phyloP scores from a whole-genome alignment of 2,797 vertebrate genomes.

The Acipenser transmontanus region DNA sequence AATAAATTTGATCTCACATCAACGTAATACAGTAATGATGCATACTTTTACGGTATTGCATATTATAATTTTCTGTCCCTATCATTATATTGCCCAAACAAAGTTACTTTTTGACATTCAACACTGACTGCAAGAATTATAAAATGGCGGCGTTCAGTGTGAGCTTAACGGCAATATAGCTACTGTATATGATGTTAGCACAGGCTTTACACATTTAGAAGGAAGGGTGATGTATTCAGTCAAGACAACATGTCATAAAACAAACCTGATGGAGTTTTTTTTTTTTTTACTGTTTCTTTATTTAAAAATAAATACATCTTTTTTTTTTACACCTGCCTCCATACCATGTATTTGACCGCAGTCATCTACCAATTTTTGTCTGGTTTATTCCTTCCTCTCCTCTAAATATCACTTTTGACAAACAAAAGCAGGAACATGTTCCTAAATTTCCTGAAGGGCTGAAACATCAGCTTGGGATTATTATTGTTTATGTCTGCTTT shows the following conservation, averaged over 20 bases:
- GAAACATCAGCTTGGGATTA: slow-evolving; percentile 79
- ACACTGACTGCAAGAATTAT: not conserved
- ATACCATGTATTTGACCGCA: not conserved
- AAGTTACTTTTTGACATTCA: not conserved
- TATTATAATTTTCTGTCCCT: too few species aligned
- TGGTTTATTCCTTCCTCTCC: slow-evolving; percentile 44
- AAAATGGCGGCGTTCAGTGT: not conserved
- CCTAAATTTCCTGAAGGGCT: slow-evolving; percentile 78
- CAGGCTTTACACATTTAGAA: not conserved
- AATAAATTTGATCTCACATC: too few species aligned
- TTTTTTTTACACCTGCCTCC: not conserved
- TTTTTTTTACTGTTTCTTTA: not conserved
- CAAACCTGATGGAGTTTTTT: not conserved
- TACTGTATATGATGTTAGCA: not conserved
- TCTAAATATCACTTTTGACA: slow-evolving; percentile 80
- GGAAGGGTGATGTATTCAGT: not conserved
- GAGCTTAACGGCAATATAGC: not conserved
- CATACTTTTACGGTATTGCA: too few species aligned
- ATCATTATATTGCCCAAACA: too few species aligned
- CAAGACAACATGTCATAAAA: not conserved
- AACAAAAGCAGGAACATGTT: slow-evolving; percentile 80
- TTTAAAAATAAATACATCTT: not conserved
- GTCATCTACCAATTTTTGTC: not conserved
- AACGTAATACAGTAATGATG: too few species aligned
- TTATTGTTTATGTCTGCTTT: slow-evolving; percentile 90